These are phyloP conservation scores for Anabas testudineus DNA, from an alignment of 2,797 vertebrate genomes.

Conservation along the genomic window DNA sequence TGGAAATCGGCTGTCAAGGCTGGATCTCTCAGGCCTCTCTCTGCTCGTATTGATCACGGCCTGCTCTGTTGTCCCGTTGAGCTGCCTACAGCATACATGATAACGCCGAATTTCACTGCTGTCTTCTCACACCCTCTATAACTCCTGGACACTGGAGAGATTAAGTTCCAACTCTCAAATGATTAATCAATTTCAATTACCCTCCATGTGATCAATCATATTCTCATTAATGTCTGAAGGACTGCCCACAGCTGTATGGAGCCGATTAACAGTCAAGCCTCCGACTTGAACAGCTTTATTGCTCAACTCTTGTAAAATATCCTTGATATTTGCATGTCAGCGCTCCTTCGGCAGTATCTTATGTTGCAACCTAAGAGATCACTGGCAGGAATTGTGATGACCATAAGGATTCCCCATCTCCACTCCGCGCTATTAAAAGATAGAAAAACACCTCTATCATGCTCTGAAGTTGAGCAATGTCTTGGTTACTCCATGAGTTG, in stretches of 20 bases:
- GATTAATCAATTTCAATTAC: conserved; percentile 84
- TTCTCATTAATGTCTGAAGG: conserved; percentile 76
- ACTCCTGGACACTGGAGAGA: conserved; percentile 62
- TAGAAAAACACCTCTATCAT: conserved; percentile 31
- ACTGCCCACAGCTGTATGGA: conserved; percentile 52
- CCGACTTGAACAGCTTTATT: conserved; percentile 58
- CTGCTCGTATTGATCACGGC: conserved; percentile 51
- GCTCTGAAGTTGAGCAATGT: conserved; percentile 3
- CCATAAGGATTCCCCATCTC: conserved; percentile 46
- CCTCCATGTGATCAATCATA: conserved; percentile 78
- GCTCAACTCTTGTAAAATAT: conserved; percentile 54
- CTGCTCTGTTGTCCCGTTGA: conserved; percentile 37
- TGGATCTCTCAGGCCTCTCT: conserved; percentile 40
- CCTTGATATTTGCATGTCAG: conserved; percentile 40
- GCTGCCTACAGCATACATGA: conserved; percentile 45
- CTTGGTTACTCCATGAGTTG: neutral
- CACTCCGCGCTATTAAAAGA: conserved; percentile 65
- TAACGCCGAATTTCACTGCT: conserved; percentile 55
- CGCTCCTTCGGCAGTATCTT: conserved; percentile 22
- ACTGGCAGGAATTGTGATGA: conserved; percentile 55
- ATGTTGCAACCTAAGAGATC: conserved; percentile 64
- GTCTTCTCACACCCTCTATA: conserved; percentile 61
- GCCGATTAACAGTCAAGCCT: conserved; percentile 56
- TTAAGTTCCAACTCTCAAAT: conserved; percentile 70
- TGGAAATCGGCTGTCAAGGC: conserved; percentile 44